Evolutionary conservation across 1,140 invertebrate species (phyloP).

Genomic region (Cydia fagiglandana): DNA sequence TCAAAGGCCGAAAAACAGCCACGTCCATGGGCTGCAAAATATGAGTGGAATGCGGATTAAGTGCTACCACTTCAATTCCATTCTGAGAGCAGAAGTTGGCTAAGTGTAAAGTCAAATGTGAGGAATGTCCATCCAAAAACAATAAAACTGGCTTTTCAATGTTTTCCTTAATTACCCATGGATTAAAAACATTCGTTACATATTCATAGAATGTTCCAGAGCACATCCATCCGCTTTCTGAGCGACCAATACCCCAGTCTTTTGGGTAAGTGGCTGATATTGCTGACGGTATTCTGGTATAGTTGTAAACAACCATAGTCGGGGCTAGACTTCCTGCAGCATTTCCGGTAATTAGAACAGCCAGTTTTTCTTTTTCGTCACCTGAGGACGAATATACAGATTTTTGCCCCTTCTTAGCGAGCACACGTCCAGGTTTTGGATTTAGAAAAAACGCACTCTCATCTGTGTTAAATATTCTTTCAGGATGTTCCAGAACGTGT

Average conservation of each 20-base stretch:
- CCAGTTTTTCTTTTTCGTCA: conserved; percentile 44
- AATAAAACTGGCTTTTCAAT: conserved; percentile 54
- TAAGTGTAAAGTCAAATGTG: conserved; percentile 55
- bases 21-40: conserved; percentile 64
- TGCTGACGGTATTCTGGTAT: conserved; percentile 46
- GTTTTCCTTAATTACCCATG: conserved; percentile 44
- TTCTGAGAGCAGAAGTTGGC: conserved; percentile 60
- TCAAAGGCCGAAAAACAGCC: conserved; percentile 49
- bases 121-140: conserved; percentile 65
- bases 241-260: conserved; percentile 57
- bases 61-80: conserved; percentile 57
- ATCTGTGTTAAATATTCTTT: conserved; percentile 30
- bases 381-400: conserved; percentile 31
- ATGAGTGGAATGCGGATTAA: conserved; percentile 65
- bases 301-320: conserved; percentile 38
- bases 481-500: conserved; percentile 11
- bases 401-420: conserved; percentile 10
- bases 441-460: conserved; percentile 6
- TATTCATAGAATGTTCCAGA: conserved; percentile 68
- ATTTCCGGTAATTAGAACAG: conserved; percentile 43
- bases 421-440: not conserved
- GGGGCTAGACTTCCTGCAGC: conserved; percentile 35
- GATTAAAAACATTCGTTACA: conserved; percentile 53
- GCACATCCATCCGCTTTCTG: conserved; percentile 72
- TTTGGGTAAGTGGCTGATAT: conserved; percentile 42